Evolutionary conservation across 2,888 invertebrate genomes (phyloP).

Genomic region (Noctuana brunneofusca): DNA sequence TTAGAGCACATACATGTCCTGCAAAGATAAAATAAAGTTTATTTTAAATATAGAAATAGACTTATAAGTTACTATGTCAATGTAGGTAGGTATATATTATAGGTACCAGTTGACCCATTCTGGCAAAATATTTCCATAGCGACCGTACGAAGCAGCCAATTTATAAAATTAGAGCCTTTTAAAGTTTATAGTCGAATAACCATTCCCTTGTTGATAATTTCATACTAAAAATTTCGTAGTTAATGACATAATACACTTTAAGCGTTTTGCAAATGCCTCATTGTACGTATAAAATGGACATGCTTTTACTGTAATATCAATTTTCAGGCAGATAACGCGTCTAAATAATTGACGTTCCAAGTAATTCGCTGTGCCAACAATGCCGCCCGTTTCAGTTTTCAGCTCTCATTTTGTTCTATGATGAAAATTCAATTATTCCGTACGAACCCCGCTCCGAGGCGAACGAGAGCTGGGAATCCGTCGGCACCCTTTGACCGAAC

Average conservation of each 20-base stretch:
- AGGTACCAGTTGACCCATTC: constrained; percentile 18
- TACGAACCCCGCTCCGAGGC: constrained; percentile 65
- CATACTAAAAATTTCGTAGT: constrained; percentile 23
- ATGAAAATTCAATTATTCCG: constrained; percentile 82
- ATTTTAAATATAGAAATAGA: neutral
- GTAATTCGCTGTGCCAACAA: constrained; percentile 79
- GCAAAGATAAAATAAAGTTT: constrained; percentile 13
- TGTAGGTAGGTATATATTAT: neutral
- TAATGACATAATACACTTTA: constrained; percentile 35
- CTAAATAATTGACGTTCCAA: constrained; percentile 78
- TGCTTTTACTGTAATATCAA: constrained; percentile 60
- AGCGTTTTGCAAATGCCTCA: constrained; percentile 39
- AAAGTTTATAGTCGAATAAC: constrained; percentile 20
- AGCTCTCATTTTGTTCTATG: constrained; percentile 80
- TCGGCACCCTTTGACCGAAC: constrained; percentile 72
- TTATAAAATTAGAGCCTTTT: constrained; percentile 9
- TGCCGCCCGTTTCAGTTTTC: constrained; percentile 79
- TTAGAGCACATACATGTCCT: too few relatives aligned
- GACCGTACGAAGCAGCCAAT: constrained; percentile 3
- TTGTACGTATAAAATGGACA: constrained; percentile 46
- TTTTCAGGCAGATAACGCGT: constrained; percentile 65
- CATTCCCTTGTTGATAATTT: constrained; percentile 5
- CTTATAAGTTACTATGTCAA: constrained; percentile 16
- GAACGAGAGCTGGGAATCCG: constrained; percentile 62
- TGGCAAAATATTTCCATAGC: constrained; percentile 21